Percentiles rank a stretch among this genome's conserved stretches.
These are phyloP conservation scores for Octodon degus DNA, from an alignment of 2,113 vertebrate genomes.

Conservation along the genomic window DNA sequence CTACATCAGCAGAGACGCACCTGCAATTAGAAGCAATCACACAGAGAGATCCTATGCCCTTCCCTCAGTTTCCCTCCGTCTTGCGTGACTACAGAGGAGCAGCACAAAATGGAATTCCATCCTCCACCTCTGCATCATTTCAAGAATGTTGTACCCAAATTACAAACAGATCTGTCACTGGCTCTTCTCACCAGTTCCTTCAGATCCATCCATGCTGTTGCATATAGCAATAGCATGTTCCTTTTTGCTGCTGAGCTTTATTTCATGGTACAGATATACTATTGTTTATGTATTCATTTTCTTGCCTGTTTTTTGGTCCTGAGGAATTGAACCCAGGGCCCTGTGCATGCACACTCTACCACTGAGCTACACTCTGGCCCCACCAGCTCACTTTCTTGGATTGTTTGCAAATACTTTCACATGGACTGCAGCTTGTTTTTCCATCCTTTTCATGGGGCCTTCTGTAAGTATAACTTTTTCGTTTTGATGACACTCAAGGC, in stretches of 20 bases:
- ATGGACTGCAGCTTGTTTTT: neutral
- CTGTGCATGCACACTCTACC: neutral
- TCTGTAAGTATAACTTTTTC: neutral
- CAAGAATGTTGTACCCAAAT: conserved; percentile 19
- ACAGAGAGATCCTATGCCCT: neutral
- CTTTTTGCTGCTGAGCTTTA: neutral
- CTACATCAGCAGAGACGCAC: neutral
- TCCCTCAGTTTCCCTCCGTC: neutral
- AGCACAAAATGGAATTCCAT: neutral
- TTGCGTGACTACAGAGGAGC: neutral
- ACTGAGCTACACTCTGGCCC: neutral
- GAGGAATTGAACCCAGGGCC: neutral
- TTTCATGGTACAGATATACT: neutral
- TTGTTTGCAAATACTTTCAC: neutral
- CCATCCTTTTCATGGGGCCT: neutral
- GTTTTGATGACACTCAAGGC: neutral
- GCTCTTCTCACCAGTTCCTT: neutral
- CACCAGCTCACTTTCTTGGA: neutral
- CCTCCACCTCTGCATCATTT: neutral
- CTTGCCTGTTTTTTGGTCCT: neutral
- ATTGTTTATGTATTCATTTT: neutral
- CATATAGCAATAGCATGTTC: neutral
- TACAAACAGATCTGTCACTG: neutral
- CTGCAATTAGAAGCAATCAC: neutral
- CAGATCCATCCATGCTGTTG: neutral